Base-by-base conservation (phyloP, 2,797 vertebrate species). In the Poeciliopsis gracilis region DNA sequence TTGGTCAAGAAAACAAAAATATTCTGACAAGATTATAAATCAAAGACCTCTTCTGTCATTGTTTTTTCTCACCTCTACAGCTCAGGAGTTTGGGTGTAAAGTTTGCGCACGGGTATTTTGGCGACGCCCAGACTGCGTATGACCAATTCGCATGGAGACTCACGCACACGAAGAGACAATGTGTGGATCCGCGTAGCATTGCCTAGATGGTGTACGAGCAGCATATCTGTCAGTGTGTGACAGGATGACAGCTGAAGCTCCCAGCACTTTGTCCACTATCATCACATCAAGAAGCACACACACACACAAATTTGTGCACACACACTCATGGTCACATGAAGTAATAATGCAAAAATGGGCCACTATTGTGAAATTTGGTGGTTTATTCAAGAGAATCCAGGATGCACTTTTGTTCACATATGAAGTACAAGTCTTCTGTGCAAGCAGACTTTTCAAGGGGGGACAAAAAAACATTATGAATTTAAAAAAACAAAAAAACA, bases 211-310 rank as follows among this genome's bases (percentile, higher is more conserved):
- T 93, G 96, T 97, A 95, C 96, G 95, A 97, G 96, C 97, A 97
- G 95, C 96, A 97, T 97, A 97, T 98, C 96, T 98, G 97, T 97
- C 97, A 97, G 96, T 92, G 93, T 95, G 95, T 97, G 97, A 98
- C 97, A 97, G 96, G 95, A 96, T 97, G 97, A 97, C 97, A 97
- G 96, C 94, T 96, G 95, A 82, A 90, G 97, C 96, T 97, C 96
- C 96, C 94, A 97, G 97, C 97, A 96, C 96, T 97, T 97, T 98
- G 97, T 98, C 97, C 96, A 96, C 95, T 97, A 96, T 96, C 93
- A 97, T 98, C 97, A 97, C 87, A 92, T 97, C 97, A 97, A 95
- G 93, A 86, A 84, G 86, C 88, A 79, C 75, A 87, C 88, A 79
- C 74, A 82, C 33, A 88, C 36, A 41, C 25, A 87, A 72, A 84